Percentiles rank a stretch among this genome's conserved stretches.
These are phyloP conservation scores for Trididemnum clinides DNA, from an alignment of 23 tunicate species.

Conservation along the genomic window DNA sequence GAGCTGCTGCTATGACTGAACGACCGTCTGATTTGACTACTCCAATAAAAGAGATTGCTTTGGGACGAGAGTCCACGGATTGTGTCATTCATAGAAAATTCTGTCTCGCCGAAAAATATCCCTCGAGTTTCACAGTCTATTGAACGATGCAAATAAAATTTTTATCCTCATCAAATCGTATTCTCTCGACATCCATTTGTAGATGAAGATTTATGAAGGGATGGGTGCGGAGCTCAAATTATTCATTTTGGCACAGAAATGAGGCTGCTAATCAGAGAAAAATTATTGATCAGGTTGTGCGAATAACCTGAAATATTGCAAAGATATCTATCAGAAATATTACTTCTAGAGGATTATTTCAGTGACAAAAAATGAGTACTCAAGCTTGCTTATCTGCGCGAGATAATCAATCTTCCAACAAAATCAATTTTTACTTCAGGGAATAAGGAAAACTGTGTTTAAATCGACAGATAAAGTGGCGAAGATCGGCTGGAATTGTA, in stretches of 20 bases:
- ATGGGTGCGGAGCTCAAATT: not conserved
- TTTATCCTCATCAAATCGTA: not conserved
- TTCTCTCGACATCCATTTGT: not conserved
- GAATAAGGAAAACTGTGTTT: not conserved
- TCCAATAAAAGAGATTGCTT: no score
- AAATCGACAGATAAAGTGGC: slow-evolving; percentile 38
- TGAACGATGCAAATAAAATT: not conserved
- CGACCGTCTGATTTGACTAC: no score
- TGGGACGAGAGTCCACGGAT: no score
- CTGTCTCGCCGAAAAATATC: no score
- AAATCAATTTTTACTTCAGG: not conserved
- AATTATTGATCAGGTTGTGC: not conserved
- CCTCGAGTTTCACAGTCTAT: not conserved
- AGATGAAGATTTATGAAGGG: not conserved
- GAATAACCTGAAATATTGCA: not conserved
- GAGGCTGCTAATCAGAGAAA: not conserved
- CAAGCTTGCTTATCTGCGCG: not conserved
- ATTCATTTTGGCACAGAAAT: not conserved
- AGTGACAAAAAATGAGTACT: not conserved
- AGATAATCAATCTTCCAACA: not conserved
- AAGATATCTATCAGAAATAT: not conserved
- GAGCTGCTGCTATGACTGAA: no score
- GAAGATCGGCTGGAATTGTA: slow-evolving; percentile 17
- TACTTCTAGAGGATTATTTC: not conserved
- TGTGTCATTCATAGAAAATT: no score